These are phyloP conservation scores for Rutpela maculata DNA, from an alignment of 2,888 invertebrate species.

Conservation along the genomic window DNA sequence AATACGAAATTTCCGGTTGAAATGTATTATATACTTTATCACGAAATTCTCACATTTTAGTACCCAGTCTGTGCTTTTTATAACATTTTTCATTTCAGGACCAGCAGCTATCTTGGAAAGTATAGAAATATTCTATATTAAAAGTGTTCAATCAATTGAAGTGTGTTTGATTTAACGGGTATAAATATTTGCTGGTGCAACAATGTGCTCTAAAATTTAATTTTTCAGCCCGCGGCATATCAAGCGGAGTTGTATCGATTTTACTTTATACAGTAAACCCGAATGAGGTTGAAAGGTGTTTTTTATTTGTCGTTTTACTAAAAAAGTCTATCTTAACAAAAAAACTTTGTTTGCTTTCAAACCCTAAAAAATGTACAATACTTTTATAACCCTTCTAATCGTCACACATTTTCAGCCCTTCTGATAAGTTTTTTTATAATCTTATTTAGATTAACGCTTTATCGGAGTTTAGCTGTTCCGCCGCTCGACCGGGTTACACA, in stretches of 20 bases:
- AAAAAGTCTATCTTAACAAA: no score
- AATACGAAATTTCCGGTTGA: constrained; percentile 22
- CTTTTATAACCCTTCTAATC: no score
- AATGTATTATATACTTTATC: constrained; percentile 25
- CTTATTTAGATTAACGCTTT: no score
- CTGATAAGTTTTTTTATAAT: no score
- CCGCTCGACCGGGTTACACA: no score
- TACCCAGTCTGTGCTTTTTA: constrained; percentile 5
- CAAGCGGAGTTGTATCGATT: background rate
- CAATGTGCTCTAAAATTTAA: background rate
- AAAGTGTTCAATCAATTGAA: background rate
- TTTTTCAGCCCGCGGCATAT: background rate
- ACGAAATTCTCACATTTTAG: background rate
- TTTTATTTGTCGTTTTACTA: no score
- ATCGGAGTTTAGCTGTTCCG: no score
- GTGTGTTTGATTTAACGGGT: background rate
- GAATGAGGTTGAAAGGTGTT: no score
- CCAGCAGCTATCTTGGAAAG: background rate
- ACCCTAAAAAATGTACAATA: background rate
- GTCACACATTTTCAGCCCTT: no score
- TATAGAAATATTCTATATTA: background rate
- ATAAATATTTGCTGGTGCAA: background rate
- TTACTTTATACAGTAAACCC: background rate
- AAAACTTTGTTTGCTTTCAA: background rate
- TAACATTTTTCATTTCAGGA: background rate